Evolutionary conservation across 2,888 invertebrate genomes (phyloP).

Genomic region (Nephrotoma flavescens): DNA sequence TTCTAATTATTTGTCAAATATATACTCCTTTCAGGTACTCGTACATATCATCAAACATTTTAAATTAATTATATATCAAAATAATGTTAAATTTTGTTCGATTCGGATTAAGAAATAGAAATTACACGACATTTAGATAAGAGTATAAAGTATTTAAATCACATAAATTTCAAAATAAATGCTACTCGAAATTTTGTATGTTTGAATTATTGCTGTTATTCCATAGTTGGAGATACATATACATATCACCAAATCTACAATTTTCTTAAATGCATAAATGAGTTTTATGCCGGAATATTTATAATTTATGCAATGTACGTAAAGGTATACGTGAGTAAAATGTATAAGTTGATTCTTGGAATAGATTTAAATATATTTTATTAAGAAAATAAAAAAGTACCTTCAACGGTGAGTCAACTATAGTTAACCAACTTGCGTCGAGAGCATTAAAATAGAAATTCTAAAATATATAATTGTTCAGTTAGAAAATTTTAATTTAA

Average conservation of each 20-base stretch:
- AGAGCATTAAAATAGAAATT: too few relatives aligned
- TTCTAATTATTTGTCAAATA: too few relatives aligned
- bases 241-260: neutral
- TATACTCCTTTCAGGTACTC: too few relatives aligned
- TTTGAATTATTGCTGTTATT: neutral
- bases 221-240: neutral
- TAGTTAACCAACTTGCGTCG: neutral
- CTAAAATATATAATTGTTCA: too few relatives aligned
- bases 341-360: neutral
- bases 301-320: neutral
- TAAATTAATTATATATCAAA: too few relatives aligned
- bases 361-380: neutral
- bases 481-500: too few relatives aligned
- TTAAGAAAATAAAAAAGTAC: neutral
- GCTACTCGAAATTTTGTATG: neutral
- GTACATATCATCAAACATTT: too few relatives aligned
- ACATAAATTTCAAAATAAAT: neutral
- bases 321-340: neutral
- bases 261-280: neutral
- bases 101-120: too few relatives aligned
- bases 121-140: too few relatives aligned
- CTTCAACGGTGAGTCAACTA: neutral
- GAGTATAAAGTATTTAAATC: neutral
- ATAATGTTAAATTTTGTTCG: too few relatives aligned
- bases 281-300: neutral